phyloP scores from a whole-genome alignment of 2,113 vertebrate species.

The Chaetorhynchus papuensis region DNA sequence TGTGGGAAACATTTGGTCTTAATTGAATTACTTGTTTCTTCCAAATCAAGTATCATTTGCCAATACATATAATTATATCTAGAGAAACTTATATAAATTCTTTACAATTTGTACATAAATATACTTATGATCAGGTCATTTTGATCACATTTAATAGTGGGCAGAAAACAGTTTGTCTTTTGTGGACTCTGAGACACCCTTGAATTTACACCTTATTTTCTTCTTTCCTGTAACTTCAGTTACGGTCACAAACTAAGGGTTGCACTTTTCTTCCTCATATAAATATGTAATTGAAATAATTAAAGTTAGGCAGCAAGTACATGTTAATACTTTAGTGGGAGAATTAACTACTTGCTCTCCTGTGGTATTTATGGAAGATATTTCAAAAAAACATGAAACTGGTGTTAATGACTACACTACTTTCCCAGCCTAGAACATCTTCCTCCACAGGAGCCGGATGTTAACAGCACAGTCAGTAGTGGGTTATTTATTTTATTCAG shows the following conservation, averaged over 20 bases:
- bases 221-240: neutral
- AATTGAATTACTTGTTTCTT: constrained; percentile 41
- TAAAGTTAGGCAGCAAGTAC: neutral
- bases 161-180: neutral
- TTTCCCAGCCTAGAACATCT: neutral
- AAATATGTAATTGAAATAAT: neutral
- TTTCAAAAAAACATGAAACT: neutral
- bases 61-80: constrained; percentile 31
- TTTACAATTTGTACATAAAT: neutral
- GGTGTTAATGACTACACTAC: neutral
- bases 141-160: neutral
- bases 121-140: neutral
- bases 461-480: neutral
- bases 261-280: neutral
- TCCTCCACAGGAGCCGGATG: neutral
- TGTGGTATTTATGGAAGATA: neutral
- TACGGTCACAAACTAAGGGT: neutral
- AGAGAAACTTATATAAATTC: neutral
- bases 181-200: neutral
- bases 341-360: neutral
- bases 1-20: constrained; percentile 37
- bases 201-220: neutral
- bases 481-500: neutral
- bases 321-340: neutral
- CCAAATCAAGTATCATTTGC: constrained; percentile 4